phyloP scores from a whole-genome alignment of 2,113 vertebrate species.

The Panthera tigris region DNA sequence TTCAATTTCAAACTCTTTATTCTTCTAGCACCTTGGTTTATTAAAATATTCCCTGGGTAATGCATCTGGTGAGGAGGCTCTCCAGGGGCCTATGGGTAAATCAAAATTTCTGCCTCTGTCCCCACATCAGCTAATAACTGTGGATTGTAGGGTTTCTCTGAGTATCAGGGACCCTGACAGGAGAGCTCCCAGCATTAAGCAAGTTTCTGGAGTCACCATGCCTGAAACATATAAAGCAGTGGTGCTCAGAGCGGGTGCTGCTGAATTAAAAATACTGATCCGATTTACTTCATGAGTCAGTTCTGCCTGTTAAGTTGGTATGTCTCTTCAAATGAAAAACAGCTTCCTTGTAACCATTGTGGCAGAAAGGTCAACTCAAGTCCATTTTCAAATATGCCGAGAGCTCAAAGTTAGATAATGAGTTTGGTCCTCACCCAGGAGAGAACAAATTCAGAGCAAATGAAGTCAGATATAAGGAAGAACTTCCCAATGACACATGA shows the following conservation, averaged over 20 bases:
- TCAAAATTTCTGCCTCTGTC: not conserved
- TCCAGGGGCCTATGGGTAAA: not conserved
- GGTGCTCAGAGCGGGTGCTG: not conserved
- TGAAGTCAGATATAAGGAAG: not conserved
- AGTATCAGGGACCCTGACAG: not conserved
- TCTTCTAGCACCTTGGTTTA: not conserved
- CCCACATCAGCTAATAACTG: not conserved
- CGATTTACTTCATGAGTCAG: conserved; percentile 2
- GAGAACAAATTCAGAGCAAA: not conserved
- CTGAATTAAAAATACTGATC: conserved; percentile 27
- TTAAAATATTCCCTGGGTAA: not conserved
- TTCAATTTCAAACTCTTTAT: not conserved
- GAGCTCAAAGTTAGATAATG: not conserved
- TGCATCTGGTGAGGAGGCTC: not conserved
- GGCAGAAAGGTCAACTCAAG: not conserved
- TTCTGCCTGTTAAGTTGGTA: not conserved
- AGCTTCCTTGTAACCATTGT: not conserved
- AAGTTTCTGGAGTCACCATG: conserved; percentile 21
- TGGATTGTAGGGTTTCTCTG: not conserved
- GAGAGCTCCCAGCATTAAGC: not conserved
- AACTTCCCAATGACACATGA: not conserved
- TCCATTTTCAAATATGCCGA: not conserved
- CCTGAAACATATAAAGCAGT: conserved; percentile 8
- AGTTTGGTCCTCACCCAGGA: not conserved
- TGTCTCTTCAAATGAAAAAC: conserved; percentile 10